phyloP scores from a whole-genome alignment of 2,113 vertebrate genomes.

The Amphilophus citrinellus region DNA sequence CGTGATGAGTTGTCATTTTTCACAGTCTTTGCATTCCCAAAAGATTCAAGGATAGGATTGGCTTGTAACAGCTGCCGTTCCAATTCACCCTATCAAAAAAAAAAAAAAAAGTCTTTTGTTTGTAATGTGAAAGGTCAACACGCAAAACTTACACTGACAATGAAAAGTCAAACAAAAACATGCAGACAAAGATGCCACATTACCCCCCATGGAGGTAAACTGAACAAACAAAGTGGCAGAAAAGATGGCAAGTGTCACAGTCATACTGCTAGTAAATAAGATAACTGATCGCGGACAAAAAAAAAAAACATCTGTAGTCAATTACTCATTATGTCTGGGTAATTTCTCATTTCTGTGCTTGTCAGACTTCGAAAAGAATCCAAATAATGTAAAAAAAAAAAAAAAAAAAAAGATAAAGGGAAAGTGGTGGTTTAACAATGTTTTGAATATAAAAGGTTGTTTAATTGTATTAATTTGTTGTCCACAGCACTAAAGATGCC shows the following conservation, averaged over 20 bases:
- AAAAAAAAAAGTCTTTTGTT: background rate
- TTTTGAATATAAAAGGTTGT: background rate
- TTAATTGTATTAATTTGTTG: background rate
- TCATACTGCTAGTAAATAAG: background rate
- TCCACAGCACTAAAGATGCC: background rate
- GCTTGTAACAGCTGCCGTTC: constrained; percentile 97
- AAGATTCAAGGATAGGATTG: constrained; percentile 97
- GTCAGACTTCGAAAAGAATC: background rate
- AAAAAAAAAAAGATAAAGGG: no score
- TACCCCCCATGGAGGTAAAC: background rate
- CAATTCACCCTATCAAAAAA: constrained; percentile 90
- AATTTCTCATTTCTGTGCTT: background rate
- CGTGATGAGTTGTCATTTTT: constrained; percentile 99
- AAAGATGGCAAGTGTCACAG: background rate
- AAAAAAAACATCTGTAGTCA: background rate
- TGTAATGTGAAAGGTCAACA: background rate
- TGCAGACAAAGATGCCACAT: constrained; percentile 40
- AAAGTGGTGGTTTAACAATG: background rate
- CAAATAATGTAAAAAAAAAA: background rate
- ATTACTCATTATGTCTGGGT: background rate
- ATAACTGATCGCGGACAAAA: background rate
- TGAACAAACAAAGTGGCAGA: background rate
- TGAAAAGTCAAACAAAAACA: constrained; percentile 30
- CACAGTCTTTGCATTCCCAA: constrained; percentile 98
- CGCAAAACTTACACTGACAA: background rate